Conservation (phyloP, 2,797 vertebrate genomes). For the Threskiornis aethiopicus region DNA sequence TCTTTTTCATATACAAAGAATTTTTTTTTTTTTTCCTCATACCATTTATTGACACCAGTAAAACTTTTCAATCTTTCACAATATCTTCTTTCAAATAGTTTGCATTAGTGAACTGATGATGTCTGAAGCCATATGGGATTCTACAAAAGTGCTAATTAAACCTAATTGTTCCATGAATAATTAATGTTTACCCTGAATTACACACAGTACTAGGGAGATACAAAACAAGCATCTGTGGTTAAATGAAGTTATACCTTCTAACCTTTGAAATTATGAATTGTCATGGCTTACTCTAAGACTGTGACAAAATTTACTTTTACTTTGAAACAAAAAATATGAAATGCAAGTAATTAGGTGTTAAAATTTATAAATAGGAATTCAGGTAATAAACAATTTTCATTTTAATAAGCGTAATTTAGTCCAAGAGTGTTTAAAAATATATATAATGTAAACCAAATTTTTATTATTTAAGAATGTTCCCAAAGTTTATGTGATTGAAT, state of each 20-base stretch:
- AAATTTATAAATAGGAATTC: neutral
- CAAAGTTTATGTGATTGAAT: neutral
- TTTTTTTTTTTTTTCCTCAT: neutral
- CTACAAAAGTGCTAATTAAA: slow-evolving; percentile 51
- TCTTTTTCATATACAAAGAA: neutral
- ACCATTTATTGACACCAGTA: neutral
- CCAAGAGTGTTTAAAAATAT: neutral
- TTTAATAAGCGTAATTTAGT: neutral
- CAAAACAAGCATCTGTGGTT: neutral
- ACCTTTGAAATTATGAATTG: neutral
- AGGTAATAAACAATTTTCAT: neutral
- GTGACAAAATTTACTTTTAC: neutral
- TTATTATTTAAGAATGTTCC: neutral
- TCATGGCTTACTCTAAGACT: neutral
- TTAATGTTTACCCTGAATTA: slow-evolving; percentile 42
- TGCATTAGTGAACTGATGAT: slow-evolving; percentile 23
- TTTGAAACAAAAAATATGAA: neutral
- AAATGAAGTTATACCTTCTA: neutral
- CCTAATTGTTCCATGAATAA: slow-evolving; percentile 57
- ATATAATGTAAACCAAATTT: rapidly evolving
- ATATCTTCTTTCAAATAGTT: neutral
- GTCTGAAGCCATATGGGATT: slow-evolving; percentile 41
- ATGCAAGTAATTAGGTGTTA: neutral
- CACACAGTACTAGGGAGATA: neutral
- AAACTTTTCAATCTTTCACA: neutral